phyloP scores from a whole-genome alignment of 2,113 vertebrate species.

The Hemibates koningsi region DNA sequence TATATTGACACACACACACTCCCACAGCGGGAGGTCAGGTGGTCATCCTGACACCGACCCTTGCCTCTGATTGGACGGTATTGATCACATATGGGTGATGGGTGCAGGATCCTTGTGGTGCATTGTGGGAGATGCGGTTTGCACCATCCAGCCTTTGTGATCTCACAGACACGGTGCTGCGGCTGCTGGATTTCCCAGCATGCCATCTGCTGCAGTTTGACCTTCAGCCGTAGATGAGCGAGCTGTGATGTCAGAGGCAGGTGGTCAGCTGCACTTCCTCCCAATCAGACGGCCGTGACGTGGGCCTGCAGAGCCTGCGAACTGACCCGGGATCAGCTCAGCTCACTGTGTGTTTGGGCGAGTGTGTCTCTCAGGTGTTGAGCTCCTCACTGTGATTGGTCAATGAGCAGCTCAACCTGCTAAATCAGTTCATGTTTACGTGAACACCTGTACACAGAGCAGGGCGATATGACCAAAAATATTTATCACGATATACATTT shows the following conservation, averaged over 20 bases:
- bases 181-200: not conserved
- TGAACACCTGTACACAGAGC: not conserved
- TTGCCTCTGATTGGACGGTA: not conserved
- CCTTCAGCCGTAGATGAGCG: not conserved
- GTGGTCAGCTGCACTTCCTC: not conserved
- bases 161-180: not conserved
- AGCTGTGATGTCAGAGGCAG: not conserved
- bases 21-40: not conserved
- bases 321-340: not conserved
- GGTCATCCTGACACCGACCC: not conserved
- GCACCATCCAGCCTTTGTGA: not conserved
- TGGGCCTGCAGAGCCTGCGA: not conserved
- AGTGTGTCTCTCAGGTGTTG: not conserved
- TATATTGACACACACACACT: not conserved
- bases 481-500: not conserved
- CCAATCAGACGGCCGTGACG: not conserved
- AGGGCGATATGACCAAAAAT: not conserved
- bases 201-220: not conserved
- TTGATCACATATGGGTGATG: not conserved
- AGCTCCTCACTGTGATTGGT: not conserved
- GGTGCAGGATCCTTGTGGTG: not conserved
- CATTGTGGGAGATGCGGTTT: not conserved
- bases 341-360: not conserved
- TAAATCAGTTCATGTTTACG: not conserved
- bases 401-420: not conserved